Evolutionary conservation across 1,140 invertebrate species (phyloP), one percentile per base, ranked within the genome.

Genomic region (Drosophila watanabei): DNA sequence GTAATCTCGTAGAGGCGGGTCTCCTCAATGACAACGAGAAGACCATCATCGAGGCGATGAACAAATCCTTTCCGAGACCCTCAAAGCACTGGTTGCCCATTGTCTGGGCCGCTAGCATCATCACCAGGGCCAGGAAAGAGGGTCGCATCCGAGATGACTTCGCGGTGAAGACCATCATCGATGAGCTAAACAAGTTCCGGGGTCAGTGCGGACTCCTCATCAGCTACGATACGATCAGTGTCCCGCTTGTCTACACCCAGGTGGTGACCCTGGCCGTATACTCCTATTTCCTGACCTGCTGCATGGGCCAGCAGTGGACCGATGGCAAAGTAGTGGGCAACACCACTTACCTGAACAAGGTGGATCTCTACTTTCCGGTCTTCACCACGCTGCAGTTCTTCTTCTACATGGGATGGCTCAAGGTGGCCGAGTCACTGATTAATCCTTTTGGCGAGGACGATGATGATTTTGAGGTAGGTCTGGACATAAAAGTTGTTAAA

Each of bases 21-120:
- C 94, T 99, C n/a, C 94, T 99, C 24, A 94, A 97, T 41, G 96
- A 97, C 56, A 98, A 98, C 86, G 98, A 99, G 87, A 95, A 96
- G 72, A 93, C 94, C 32, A 97, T 98, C 78, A 96, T 98, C 64
- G 95, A 97, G 48, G 95, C 96, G 73, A 94, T 99, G 72, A 97
- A 98, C 85, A 93, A 94, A 11, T 98, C 98, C 80, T 97, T 97
- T 87, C 97, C 97, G 4, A 95, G 97, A 39, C 97, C 97, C 66
- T 97, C 97, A 37, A 99, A 98, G 92, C 98, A 98, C 92, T 99
- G 98, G 98, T 94, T 99, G 79, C 98, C 98, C 18, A 96, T 99
- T 56, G 97, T 98, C 18, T 99, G 98, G 98, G 97, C 98, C 1
- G 96, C 97, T 8, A 97, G 97, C 93, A 97, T 99, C 51, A 96